Evolutionary conservation across 2,888 invertebrate genomes (phyloP).

Genomic region (Drepana falcataria): DNA sequence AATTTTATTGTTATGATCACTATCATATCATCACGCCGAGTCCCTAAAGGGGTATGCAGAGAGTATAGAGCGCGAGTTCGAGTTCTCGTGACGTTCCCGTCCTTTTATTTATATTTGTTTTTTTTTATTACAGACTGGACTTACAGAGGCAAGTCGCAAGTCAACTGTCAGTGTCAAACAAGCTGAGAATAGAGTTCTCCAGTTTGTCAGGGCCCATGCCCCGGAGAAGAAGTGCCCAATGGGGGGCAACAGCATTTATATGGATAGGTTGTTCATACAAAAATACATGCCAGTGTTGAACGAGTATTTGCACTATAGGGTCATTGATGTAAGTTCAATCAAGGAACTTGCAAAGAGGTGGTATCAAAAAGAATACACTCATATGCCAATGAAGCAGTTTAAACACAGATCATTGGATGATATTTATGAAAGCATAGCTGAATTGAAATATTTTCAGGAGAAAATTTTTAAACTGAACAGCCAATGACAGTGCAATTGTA

Average conservation of each 20-base stretch:
- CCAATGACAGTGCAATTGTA: background rate
- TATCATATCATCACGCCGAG: too few species aligned
- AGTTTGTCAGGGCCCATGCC: conserved; percentile 82
- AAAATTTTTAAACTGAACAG: conserved; percentile 76
- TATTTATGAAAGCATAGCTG: conserved; percentile 90
- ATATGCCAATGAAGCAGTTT: conserved; percentile 81
- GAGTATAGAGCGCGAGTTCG: too few species aligned
- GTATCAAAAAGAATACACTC: conserved; percentile 80
- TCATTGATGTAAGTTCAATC: conserved; percentile 94
- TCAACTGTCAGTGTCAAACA: conserved; percentile 82
- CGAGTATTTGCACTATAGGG: conserved; percentile 91
- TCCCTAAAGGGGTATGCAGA: too few species aligned
- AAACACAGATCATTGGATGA: conserved; percentile 88
- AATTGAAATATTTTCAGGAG: conserved; percentile 88
- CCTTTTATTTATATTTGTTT: background rate
- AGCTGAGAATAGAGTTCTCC: conserved; percentile 85
- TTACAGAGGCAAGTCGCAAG: conserved; percentile 84
- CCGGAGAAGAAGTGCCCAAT: conserved; percentile 83
- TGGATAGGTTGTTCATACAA: conserved; percentile 89
- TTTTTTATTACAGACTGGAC: conserved; percentile 83
- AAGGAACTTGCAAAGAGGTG: conserved; percentile 91
- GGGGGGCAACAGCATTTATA: conserved; percentile 92
- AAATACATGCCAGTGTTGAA: conserved; percentile 90
- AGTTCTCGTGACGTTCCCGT: background rate
- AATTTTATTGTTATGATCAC: too few species aligned